A percentile compares a stretch with the other conserved stretches of the same genome.
Evolutionary conservation across 2,888 invertebrate species (phyloP).

Genomic region (Drosophila meridionalis): DNA sequence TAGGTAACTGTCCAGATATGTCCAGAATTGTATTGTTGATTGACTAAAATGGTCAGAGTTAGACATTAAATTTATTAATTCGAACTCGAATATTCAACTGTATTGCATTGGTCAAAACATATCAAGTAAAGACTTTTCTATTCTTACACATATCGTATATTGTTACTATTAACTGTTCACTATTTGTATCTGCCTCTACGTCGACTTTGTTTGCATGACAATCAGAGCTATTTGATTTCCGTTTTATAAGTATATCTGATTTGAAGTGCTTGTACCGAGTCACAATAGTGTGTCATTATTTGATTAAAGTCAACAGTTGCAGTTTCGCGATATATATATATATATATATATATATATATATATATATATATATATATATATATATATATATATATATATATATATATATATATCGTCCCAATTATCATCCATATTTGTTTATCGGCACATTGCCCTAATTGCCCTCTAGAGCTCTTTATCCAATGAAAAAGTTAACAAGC

Average conservation of each 20-base stretch:
- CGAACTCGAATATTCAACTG: too few relatives aligned
- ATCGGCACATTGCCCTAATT: neutral
- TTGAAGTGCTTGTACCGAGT: conserved; percentile 36
- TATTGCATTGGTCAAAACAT: too few relatives aligned
- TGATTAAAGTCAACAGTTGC: conserved; percentile 67
- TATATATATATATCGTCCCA: neutral
- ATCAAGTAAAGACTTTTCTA: too few relatives aligned
- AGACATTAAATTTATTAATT: too few relatives aligned
- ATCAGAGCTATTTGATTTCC: conserved; percentile 30
- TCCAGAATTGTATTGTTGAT: too few relatives aligned
- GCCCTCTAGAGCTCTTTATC: neutral
- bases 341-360: conserved; percentile 34
- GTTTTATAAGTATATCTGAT: conserved; percentile 12
- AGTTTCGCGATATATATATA: conserved; percentile 28
- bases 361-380: conserved; percentile 24
- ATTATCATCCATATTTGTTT: neutral
- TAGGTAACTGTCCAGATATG: too few relatives aligned
- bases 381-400: conserved; percentile 25
- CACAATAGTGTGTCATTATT: conserved; percentile 39
- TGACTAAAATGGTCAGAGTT: too few relatives aligned
- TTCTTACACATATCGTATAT: too few relatives aligned
- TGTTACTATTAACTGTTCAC: neutral
- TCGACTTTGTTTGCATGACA: too few relatives aligned
- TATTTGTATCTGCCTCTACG: too few relatives aligned
- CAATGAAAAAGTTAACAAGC: neutral